Base-by-base conservation (phyloP, 2,888 invertebrate species). In the Malacosoma neustria region DNA sequence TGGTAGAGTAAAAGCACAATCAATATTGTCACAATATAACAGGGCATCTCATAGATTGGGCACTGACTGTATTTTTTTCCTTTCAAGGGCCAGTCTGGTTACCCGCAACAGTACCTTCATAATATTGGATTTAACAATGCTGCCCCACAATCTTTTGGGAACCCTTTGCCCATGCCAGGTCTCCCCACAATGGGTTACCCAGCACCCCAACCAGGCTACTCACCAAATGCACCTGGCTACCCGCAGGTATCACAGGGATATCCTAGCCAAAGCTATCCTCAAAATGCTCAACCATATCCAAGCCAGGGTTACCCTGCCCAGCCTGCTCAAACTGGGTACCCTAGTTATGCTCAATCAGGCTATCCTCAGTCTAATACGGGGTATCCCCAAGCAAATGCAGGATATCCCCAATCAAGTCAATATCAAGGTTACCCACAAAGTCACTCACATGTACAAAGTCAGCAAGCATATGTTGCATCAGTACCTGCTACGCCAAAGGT, bases 1-100 rank as follows among this genome's bases (percentile, higher is more conserved):
- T n/a, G n/a, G n/a, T n/a, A n/a, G n/a, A n/a, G n/a, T 22, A 4
- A 22, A 22, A 5, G 5, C 22, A 22, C 7, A 22, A 22, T 22
- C 9, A 7, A 22, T 22, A 22, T 9, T 4, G 22, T 2, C 22
- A 22, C 22, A 7, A 22, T 22, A 5, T 22, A 22, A 9, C 22
- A 22, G 22, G 22, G 22, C 22, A 22, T 22, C 22, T 7, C 22
- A 22, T 22, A 4, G 22, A 22, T 22, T 22, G 5, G 9, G 22
- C 22, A 22, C 22, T 22, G 22, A 22, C 22, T 4, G 22, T 22
- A 22, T 7, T 7, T 22, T 22, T 22, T 22, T 22, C 22, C 22
- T 70, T 87, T 72, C 56, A 89, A 75, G 89, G 89, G 71, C 66
- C 85, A 72, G 70, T 72, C 71, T 65, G 87, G 87, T 82, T 88